These are phyloP conservation scores for human (Homo sapiens) DNA, from an alignment of 2,113 vertebrate genomes.

Conservation along the genomic window DNA sequence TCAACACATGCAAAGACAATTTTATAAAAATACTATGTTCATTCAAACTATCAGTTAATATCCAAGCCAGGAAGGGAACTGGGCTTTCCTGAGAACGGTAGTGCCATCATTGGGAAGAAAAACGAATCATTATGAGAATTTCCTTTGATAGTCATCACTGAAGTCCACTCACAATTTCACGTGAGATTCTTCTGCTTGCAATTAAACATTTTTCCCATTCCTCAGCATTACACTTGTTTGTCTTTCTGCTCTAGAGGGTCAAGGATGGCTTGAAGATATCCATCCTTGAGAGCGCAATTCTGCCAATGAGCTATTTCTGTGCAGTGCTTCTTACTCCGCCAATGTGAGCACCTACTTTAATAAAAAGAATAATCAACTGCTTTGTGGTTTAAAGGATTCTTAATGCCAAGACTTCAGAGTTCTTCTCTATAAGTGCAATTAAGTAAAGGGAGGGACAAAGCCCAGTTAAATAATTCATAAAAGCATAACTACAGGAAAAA, in stretches of 20 bases:
- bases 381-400: slow-evolving; percentile 60
- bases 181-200: background rate
- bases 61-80: background rate
- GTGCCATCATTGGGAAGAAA: background rate
- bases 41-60: background rate
- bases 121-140: background rate
- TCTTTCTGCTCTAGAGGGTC: slow-evolving; percentile 24
- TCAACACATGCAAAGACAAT: background rate
- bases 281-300: background rate
- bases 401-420: slow-evolving; percentile 31
- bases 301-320: slow-evolving; percentile 25
- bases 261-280: slow-evolving; percentile 46
- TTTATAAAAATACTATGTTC: background rate
- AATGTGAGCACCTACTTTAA: background rate
- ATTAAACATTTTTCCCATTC: background rate
- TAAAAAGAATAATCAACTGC: slow-evolving; percentile 51
- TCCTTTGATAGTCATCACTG: background rate
- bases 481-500: background rate
- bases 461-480: slow-evolving; percentile 38
- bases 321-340: background rate
- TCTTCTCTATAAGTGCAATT: slow-evolving; percentile 21
- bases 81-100: background rate
- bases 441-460: slow-evolving; percentile 4
- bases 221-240: background rate
- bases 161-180: background rate